These are phyloP conservation scores for Sycophila texana DNA, from an alignment of 2,888 invertebrate genomes.

Conservation along the genomic window DNA sequence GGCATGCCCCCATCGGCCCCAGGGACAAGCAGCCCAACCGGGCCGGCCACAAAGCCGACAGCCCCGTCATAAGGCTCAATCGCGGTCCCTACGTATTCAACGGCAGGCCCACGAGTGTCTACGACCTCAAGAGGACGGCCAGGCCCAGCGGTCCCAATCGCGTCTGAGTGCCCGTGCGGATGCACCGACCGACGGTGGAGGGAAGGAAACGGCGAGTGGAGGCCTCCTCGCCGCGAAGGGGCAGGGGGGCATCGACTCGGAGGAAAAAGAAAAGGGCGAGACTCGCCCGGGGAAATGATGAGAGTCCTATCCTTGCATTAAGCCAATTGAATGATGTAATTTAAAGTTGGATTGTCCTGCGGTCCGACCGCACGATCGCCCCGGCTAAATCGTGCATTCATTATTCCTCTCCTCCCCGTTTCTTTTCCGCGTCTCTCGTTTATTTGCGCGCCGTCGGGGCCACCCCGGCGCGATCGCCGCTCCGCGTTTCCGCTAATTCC, in stretches of 20 bases:
- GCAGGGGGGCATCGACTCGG: not conserved
- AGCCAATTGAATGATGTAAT: slow-evolving; percentile 44
- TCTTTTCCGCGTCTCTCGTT: not conserved
- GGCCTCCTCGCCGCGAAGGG: not conserved
- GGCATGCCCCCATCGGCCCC: slow-evolving; percentile 70
- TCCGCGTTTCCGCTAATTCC: too few relatives aligned
- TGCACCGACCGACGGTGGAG: not conserved
- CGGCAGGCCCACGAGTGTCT: slow-evolving; percentile 84
- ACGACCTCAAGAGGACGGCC: slow-evolving; percentile 76
- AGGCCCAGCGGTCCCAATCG: slow-evolving; percentile 51
- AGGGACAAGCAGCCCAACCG: not conserved
- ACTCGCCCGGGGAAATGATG: not conserved
- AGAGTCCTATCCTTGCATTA: slow-evolving; percentile 8
- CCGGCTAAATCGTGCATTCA: slow-evolving; percentile 27
- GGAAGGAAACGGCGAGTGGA: not conserved
- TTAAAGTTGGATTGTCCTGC: slow-evolving; percentile 33
- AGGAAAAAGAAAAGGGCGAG: not conserved
- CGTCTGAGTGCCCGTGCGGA: not conserved
- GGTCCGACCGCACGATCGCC: not conserved
- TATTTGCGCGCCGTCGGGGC: not conserved
- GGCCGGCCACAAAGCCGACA: slow-evolving; percentile 72
- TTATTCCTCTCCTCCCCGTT: not conserved
- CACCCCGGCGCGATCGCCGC: too few relatives aligned
- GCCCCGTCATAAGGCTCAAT: slow-evolving; percentile 82
- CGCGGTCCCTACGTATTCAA: slow-evolving; percentile 88